Percentiles rank a stretch among this genome's conserved stretches.
Evolutionary conservation across 2,797 vertebrate genomes (phyloP).

Genomic region (Anolis apletophallus): DNA sequence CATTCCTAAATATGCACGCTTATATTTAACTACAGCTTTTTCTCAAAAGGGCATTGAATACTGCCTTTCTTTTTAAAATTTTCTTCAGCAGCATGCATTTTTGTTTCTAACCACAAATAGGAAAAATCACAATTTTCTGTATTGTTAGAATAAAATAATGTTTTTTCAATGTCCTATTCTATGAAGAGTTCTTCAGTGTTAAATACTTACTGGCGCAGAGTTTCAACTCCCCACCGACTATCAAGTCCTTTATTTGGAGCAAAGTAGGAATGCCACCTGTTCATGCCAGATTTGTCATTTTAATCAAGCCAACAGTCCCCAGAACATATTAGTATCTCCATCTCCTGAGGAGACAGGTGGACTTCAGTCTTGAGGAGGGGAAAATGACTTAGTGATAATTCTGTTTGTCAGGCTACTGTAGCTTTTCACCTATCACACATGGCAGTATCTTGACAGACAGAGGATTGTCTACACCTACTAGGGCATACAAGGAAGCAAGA

Average conservation of each 20-base stretch:
- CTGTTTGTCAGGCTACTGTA: constrained; percentile 41
- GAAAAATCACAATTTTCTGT: background rate
- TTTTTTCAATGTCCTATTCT: background rate
- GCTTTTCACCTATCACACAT: constrained; percentile 47
- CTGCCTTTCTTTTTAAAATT: background rate
- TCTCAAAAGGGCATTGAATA: background rate
- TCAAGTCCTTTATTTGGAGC: constrained; percentile 23
- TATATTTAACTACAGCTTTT: background rate
- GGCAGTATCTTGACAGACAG: constrained; percentile 49
- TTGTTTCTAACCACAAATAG: background rate
- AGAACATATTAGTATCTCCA: constrained; percentile 26
- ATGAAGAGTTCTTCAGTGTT: background rate
- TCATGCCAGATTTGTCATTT: constrained; percentile 49
- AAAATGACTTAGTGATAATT: constrained; percentile 43
- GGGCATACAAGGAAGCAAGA: constrained; percentile 44
- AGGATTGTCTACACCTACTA: constrained; percentile 42
- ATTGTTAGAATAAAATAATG: background rate
- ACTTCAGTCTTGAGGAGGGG: constrained; percentile 25
- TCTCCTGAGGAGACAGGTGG: constrained; percentile 47
- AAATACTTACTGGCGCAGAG: background rate
- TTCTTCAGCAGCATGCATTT: background rate
- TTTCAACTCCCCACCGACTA: background rate
- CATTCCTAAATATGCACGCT: background rate
- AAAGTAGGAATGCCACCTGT: constrained; percentile 13
- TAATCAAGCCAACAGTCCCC: constrained; percentile 47